Evolutionary conservation across 2,797 vertebrate genomes (phyloP).

Genomic region (Notolabrus celidotus): DNA sequence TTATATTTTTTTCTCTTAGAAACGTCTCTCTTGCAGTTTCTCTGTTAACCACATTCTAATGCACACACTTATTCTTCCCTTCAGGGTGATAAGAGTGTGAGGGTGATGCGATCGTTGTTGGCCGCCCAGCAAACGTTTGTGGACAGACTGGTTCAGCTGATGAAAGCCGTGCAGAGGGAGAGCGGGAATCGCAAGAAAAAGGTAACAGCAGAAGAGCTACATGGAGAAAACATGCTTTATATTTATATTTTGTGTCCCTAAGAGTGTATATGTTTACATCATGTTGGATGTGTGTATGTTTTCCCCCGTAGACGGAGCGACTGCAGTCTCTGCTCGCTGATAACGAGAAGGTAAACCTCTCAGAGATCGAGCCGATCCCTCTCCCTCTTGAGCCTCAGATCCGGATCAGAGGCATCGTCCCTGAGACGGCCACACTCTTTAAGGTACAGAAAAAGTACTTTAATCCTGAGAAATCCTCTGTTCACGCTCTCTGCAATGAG

Average conservation of each 20-base stretch:
- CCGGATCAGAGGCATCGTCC: constrained; percentile 94
- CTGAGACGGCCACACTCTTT: constrained; percentile 96
- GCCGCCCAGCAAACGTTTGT: constrained; percentile 98
- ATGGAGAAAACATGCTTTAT: not conserved
- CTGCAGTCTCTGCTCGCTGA: constrained; percentile 95
- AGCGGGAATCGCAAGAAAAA: constrained; percentile 99
- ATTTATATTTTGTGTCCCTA: no score
- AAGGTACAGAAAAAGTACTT: constrained; percentile 84
- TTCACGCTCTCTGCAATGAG: not conserved
- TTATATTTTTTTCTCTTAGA: not conserved
- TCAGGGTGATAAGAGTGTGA: constrained; percentile 96
- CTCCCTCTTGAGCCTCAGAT: constrained; percentile 97
- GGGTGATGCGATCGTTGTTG: constrained; percentile 96
- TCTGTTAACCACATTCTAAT: not conserved
- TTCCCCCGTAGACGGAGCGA: constrained; percentile 89
- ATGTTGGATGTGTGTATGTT: not conserved
- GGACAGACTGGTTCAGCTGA: constrained; percentile 95
- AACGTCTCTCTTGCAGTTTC: not conserved
- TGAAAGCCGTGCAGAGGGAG: constrained; percentile 98
- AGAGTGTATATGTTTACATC: not conserved
- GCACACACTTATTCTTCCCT: constrained; percentile 26
- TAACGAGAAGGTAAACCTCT: constrained; percentile 97
- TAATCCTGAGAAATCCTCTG: not conserved
- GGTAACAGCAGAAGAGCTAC: constrained; percentile 77
- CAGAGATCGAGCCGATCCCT: constrained; percentile 96